phyloP scores from a whole-genome alignment of 2,797 vertebrate species.

The Melanotaenia trifasciata region DNA sequence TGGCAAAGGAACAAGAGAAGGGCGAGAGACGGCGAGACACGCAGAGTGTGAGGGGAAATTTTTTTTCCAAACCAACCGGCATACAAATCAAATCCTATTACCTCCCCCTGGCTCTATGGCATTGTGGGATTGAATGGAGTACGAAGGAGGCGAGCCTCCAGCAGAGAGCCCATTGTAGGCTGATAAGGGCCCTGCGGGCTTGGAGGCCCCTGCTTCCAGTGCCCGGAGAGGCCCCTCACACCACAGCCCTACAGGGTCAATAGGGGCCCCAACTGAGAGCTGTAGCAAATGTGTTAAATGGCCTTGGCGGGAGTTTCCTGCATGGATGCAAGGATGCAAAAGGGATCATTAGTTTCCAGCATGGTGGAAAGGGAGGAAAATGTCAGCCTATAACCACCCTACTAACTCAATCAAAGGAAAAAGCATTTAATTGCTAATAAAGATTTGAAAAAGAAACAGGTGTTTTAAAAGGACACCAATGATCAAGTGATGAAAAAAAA shows the following conservation, averaged over 20 bases:
- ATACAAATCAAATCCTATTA: slow-evolving; percentile 87
- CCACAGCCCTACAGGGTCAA: slow-evolving; percentile 79
- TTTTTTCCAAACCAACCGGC: slow-evolving; percentile 78
- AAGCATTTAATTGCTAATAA: slow-evolving; percentile 79
- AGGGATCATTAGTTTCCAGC: slow-evolving; percentile 84
- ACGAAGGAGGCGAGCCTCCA: slow-evolving; percentile 78
- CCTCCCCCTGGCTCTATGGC: slow-evolving; percentile 73
- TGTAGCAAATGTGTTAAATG: slow-evolving; percentile 81
- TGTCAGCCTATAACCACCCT: slow-evolving; percentile 83
- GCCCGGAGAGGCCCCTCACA: slow-evolving; percentile 80
- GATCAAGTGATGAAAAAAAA: slow-evolving; percentile 49
- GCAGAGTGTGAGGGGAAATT: slow-evolving; percentile 54
- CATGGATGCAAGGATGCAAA: slow-evolving; percentile 69
- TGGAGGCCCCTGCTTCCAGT: slow-evolving; percentile 72
- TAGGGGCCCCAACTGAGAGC: slow-evolving; percentile 80
- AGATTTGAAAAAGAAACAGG: slow-evolving; percentile 55
- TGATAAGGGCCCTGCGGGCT: slow-evolving; percentile 76
- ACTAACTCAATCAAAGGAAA: slow-evolving; percentile 82
- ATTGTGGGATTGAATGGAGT: slow-evolving; percentile 83
- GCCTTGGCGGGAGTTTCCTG: slow-evolving; percentile 82
- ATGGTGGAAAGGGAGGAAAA: slow-evolving; percentile 81
- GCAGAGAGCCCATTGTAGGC: slow-evolving; percentile 84
- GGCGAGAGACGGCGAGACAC: slow-evolving; percentile 50
- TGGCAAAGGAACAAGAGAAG: slow-evolving; percentile 61
- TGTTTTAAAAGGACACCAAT: slow-evolving; percentile 55